Evolutionary conservation across 2,888 invertebrate species (phyloP), one percentile per base, ranked within the genome.

Genomic region (Deladenus siricidicola): DNA sequence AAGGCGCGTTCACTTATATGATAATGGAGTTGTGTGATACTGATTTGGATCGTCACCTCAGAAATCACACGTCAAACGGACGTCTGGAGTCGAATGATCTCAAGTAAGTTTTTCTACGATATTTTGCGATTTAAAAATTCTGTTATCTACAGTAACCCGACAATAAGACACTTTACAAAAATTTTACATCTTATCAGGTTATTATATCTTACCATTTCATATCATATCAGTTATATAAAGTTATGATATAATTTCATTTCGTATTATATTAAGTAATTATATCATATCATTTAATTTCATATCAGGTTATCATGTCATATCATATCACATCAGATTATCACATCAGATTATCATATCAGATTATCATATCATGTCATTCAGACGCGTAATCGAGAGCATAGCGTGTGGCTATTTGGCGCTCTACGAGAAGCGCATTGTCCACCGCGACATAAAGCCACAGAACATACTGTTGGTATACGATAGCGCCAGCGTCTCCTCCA

Each of bases 391-490:
- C 19, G 68, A 73, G 42, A 72, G 78, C 58, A 66, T 78, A 10
- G 76, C 78, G 17, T 56, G 71, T 8, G 78, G 78, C 28, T 78
- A 78, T 63, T 70, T 66, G 51, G 75, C 73, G 3, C 64, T 78
- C 4, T 70, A 71, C 62, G 69, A 72, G 47, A 61, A 74, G 56
- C 64, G 66, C 43, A 74, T 78, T 39, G 78, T 78, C 10, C 78
- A 78, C 59, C 64, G 76, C 17, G 78, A 78, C 61, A 75, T 78
- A 61, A 78, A 78, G 59, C 78, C 78, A 17, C 76, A 75, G 62
- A 78, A 78, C 64, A 74, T 78, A 19, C 69, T 78, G 4, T 67
- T 76, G 43, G 61, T 65, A 21, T 66, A 67, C 24, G 64, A 64
- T 51, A 61, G 51, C n/a, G 48, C 65, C 28, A 43, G 54, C n/a